Conservation (phyloP, 2,888 invertebrate genomes). For the Ceriagrion tenellum region DNA sequence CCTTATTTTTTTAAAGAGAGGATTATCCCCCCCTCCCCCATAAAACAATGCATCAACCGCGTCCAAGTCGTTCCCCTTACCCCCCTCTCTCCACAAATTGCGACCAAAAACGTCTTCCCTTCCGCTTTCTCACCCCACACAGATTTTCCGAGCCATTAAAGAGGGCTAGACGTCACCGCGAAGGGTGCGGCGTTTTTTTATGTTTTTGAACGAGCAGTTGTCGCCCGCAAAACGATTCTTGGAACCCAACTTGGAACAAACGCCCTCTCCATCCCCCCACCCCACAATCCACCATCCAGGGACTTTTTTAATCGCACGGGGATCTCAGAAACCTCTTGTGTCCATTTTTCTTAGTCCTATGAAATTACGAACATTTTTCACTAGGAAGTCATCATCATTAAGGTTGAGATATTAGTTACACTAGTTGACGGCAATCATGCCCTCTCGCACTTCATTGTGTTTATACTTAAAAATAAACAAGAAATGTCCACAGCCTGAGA, state of each 20-base stretch:
- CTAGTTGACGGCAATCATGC: no score
- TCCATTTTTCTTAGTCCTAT: neutral
- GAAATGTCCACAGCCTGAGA: no score
- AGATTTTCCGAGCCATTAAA: slow-evolving; percentile 17
- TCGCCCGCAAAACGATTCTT: slow-evolving; percentile 5
- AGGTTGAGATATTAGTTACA: no score
- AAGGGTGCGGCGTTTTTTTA: neutral
- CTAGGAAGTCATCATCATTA: neutral
- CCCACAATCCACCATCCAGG: neutral
- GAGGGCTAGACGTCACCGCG: neutral
- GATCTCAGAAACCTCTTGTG: neutral
- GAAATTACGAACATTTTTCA: neutral
- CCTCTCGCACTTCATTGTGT: no score
- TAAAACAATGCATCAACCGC: neutral
- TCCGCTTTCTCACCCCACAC: neutral
- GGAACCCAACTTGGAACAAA: no score
- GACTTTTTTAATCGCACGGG: neutral
- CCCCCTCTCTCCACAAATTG: neutral
- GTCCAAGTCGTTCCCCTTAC: neutral
- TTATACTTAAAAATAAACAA: no score
- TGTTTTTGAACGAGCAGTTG: neutral
- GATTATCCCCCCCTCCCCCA: neutral
- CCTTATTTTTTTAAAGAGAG: no score
- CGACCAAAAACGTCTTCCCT: neutral
- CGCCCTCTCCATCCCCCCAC: neutral